Conservation (phyloP, 2,888 invertebrate species). For the Conus canariensis region DNA sequence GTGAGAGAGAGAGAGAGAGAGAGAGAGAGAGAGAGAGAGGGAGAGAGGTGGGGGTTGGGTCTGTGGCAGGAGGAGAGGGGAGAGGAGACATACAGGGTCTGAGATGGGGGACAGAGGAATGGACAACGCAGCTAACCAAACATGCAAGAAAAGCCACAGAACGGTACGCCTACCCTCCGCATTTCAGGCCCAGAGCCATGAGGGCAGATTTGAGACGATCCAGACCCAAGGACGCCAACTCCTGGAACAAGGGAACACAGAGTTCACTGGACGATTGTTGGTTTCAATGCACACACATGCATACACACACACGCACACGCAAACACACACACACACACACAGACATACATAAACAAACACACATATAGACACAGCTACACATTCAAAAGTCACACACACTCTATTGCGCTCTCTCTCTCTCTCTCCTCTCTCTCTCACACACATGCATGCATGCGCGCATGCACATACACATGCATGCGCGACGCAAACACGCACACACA, state of each 20-base stretch:
- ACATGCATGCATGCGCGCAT: too few relatives aligned
- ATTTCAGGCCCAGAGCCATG: constrained; percentile 97
- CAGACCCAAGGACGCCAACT: constrained; percentile 96
- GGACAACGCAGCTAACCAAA: too few relatives aligned
- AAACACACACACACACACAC: not conserved
- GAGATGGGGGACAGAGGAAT: too few relatives aligned
- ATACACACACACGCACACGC: not conserved
- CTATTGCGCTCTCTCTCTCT: not conserved
- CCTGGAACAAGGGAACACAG: constrained; percentile 78
- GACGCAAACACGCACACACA: too few relatives aligned
- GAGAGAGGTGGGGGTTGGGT: too few relatives aligned
- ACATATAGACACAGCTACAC: not conserved
- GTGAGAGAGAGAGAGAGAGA: too few relatives aligned
- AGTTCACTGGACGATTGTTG: not conserved
- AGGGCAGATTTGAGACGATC: constrained; percentile 98
- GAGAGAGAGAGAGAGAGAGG: too few relatives aligned
- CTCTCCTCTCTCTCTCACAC: too few relatives aligned
- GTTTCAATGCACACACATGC: not conserved
- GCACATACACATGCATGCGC: too few relatives aligned
- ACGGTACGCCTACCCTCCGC: constrained; percentile 87
- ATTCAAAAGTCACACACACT: not conserved
- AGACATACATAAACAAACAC: not conserved
- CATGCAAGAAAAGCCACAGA: too few relatives aligned
- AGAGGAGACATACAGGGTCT: too few relatives aligned
- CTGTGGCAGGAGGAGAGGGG: too few relatives aligned